Evolutionary conservation across 2,888 invertebrate genomes (phyloP).

Genomic region (Itoplectis maculator): DNA sequence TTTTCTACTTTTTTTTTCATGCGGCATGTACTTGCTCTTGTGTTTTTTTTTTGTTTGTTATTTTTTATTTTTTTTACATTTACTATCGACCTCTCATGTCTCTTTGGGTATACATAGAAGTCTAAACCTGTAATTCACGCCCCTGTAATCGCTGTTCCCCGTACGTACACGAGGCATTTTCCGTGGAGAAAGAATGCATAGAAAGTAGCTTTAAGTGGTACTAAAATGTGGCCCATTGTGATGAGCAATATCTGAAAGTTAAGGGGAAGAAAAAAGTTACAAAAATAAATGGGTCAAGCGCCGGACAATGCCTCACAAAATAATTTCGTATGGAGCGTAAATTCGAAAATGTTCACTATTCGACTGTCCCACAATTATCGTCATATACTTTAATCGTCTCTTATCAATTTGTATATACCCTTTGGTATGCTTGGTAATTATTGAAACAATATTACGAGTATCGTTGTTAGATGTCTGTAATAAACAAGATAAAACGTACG

Average conservation of each 20-base stretch:
- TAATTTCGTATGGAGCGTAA: not conserved
- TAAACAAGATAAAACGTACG: conserved; percentile 13
- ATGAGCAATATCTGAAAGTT: too few relatives aligned
- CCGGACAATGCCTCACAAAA: not conserved
- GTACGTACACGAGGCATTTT: not conserved
- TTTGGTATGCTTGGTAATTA: conserved; percentile 31
- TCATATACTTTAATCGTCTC: not conserved
- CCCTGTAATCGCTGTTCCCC: conserved; percentile 34
- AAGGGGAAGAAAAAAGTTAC: too few relatives aligned
- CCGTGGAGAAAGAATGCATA: not conserved
- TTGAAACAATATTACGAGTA: conserved; percentile 34
- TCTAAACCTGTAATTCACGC: conserved; percentile 31
- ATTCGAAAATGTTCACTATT: conserved; percentile 21
- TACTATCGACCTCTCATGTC: conserved; percentile 60
- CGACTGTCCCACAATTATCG: not conserved
- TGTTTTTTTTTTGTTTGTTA: conserved; percentile 32
- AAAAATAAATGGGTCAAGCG: too few relatives aligned
- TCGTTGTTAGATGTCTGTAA: conserved; percentile 10
- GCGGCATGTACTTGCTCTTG: conserved; percentile 77
- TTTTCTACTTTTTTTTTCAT: conserved; percentile 44
- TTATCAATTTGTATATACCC: not conserved
- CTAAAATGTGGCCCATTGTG: too few relatives aligned
- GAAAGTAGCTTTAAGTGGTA: too few relatives aligned
- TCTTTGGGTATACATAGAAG: conserved; percentile 57
- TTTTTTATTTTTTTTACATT: conserved; percentile 51